Conservation (phyloP, 2,113 vertebrate species). For the Coracopsis vasa region DNA sequence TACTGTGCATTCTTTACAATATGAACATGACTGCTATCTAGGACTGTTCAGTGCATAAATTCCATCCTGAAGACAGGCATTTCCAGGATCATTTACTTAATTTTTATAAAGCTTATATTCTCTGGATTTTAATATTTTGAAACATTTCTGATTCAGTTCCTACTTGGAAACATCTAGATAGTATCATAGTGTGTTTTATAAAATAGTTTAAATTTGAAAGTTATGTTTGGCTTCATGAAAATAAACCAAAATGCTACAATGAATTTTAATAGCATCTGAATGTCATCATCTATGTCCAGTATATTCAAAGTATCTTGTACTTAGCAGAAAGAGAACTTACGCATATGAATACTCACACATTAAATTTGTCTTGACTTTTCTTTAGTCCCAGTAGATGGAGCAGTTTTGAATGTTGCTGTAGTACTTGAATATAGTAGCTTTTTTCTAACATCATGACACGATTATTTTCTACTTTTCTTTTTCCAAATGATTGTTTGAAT, state of each 20-base stretch:
- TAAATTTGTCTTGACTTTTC: constrained; percentile 10
- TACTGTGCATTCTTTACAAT: neutral
- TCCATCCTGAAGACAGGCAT: neutral
- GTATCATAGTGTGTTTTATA: neutral
- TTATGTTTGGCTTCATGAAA: neutral
- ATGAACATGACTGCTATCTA: neutral
- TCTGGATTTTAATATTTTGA: neutral
- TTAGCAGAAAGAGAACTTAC: neutral
- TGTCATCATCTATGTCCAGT: neutral
- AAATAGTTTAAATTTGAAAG: neutral
- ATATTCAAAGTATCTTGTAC: neutral
- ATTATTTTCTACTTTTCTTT: neutral
- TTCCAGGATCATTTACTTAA: neutral
- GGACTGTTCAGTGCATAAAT: neutral
- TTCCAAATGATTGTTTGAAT: neutral
- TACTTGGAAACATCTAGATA: neutral
- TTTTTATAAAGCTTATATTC: neutral
- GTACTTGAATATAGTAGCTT: neutral
- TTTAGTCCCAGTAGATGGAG: constrained; percentile 58
- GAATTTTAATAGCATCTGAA: neutral
- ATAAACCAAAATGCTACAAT: neutral
- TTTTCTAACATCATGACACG: neutral
- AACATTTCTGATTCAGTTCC: neutral
- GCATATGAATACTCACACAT: neutral
- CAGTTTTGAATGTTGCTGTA: constrained; percentile 51